A percentile compares a stretch with the other conserved stretches of the same genome.
These are phyloP conservation scores for Aspidiotus rigidus DNA, from an alignment of 2,888 invertebrate genomes.

Conservation along the genomic window DNA sequence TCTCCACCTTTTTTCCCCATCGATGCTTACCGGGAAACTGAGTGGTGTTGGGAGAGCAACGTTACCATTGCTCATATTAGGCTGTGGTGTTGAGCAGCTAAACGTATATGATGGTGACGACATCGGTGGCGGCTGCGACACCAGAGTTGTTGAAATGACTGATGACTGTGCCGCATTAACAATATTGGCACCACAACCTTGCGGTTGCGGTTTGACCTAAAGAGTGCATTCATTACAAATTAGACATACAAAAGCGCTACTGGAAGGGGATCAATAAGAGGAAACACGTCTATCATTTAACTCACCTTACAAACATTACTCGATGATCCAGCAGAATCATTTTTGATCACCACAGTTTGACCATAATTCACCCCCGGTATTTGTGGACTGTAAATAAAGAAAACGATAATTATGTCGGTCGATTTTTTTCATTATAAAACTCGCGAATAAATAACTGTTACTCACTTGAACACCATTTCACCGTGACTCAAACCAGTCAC, in stretches of 20 bases:
- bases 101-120: conserved; percentile 43
- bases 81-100: conserved; percentile 47
- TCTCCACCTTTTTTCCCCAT: no score
- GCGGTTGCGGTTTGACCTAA: conserved; percentile 76
- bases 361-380: conserved; percentile 23
- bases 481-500: conserved; percentile 46
- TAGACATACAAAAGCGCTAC: neutral
- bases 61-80: conserved; percentile 39
- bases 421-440: neutral
- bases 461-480: conserved; percentile 41
- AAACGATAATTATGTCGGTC: neutral
- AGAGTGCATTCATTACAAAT: neutral
- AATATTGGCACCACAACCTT: conserved; percentile 41
- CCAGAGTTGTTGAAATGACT: conserved; percentile 39
- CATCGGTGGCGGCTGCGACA: conserved; percentile 44
- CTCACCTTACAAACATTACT: conserved; percentile 62
- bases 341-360: conserved; percentile 28
- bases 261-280: no score
- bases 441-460: neutral
- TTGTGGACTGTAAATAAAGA: conserved; percentile 38
- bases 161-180: conserved; percentile 30
- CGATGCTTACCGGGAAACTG: conserved; percentile 56
- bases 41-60: conserved; percentile 51
- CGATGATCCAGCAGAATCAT: conserved; percentile 19
- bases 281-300: neutral